Percentiles rank a stretch among this genome's conserved stretches.
Evolutionary conservation across 92 coral and sea anemone genomes (phyloP).

Genomic region (Palythoa heliodiscus): DNA sequence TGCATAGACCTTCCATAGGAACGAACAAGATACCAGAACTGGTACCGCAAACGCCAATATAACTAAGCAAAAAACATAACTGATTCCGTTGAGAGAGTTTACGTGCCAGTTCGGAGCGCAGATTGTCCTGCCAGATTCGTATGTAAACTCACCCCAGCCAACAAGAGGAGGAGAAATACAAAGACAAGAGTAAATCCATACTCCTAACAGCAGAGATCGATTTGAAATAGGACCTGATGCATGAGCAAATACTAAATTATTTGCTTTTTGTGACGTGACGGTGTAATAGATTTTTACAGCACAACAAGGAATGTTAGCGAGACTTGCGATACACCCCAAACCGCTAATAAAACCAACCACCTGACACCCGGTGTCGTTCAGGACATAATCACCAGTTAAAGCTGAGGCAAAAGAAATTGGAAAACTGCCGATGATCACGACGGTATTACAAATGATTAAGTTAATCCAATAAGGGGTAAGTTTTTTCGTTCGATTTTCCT

Average conservation of each 20-base stretch:
- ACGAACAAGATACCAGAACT: not conserved
- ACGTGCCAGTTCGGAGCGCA: slow-evolving; percentile 30
- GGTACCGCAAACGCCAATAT: slow-evolving; percentile 4
- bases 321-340: not conserved
- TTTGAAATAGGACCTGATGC: not conserved
- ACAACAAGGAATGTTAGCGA: not conserved
- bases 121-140: not conserved
- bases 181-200: slow-evolving; percentile 15
- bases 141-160: slow-evolving; percentile 14
- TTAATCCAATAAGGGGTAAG: slow-evolving; percentile 6
- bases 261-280: slow-evolving; percentile 8
- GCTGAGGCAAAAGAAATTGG: slow-evolving; percentile 16
- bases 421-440: not conserved
- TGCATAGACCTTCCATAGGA: slow-evolving; percentile 7
- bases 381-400: not conserved
- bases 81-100: not conserved
- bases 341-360: not conserved
- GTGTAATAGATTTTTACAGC: slow-evolving; percentile 10
- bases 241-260: not conserved
- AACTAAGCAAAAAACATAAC: not conserved
- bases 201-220: not conserved
- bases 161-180: slow-evolving; percentile 5
- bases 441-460: not conserved
- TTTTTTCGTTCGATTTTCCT: slow-evolving; percentile 18
- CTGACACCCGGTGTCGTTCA: not conserved